phyloP scores from a whole-genome alignment of 2,797 vertebrate genomes.

The Sternotherus odoratus region DNA sequence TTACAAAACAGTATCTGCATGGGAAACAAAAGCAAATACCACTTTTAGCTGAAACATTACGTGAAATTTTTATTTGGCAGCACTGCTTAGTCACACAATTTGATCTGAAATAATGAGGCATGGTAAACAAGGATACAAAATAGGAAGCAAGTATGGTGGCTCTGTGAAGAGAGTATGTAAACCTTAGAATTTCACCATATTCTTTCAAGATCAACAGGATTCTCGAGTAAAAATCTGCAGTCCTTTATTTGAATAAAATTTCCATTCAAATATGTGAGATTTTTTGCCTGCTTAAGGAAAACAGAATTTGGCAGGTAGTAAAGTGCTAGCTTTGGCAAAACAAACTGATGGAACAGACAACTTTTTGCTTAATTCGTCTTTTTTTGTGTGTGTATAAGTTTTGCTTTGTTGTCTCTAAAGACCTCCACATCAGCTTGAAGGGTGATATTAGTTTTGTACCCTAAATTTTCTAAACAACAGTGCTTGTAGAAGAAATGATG shows the following conservation, averaged over 20 bases:
- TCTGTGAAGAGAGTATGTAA: not conserved
- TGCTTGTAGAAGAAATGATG: not conserved
- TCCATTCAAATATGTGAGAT: not conserved
- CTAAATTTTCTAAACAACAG: not conserved
- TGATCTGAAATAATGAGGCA: not conserved
- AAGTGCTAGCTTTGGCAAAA: not conserved
- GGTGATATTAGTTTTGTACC: not conserved
- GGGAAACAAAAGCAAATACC: not conserved
- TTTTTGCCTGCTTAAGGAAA: not conserved
- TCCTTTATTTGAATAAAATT: slow-evolving; percentile 1
- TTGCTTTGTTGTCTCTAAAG: not conserved
- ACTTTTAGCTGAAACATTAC: not conserved
- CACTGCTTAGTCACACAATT: not conserved
- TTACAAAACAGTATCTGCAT: not conserved
- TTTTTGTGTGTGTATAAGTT: not conserved
- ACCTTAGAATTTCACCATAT: not conserved
- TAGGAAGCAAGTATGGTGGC: not conserved
- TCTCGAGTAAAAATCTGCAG: slow-evolving; percentile 4
- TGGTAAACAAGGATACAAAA: not conserved
- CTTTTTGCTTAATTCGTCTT: not conserved
- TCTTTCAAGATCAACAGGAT: not conserved
- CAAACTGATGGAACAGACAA: not conserved
- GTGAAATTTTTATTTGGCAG: not conserved
- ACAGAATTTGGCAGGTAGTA: not conserved
- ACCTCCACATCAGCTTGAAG: not conserved